A percentile compares a stretch with the other conserved stretches of the same genome.
phyloP scores from a whole-genome alignment of 2,113 vertebrate species.

The Columba livia region DNA sequence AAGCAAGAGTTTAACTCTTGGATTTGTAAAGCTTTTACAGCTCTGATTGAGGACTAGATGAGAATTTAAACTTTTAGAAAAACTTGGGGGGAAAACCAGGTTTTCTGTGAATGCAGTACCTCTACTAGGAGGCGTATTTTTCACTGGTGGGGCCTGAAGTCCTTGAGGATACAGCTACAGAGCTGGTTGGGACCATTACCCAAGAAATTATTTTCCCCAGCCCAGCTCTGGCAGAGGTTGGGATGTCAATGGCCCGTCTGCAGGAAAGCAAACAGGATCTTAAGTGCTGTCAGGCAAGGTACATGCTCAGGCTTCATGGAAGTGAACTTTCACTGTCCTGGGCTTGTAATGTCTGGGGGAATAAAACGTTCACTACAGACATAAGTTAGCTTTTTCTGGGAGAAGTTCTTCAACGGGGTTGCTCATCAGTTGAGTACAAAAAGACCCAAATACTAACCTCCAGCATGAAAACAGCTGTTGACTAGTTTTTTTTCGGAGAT shows the following conservation, averaged over 20 bases:
- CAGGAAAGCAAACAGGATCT: neutral
- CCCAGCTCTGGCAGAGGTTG: neutral
- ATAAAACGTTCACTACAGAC: neutral
- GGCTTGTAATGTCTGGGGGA: neutral
- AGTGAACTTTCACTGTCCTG: neutral
- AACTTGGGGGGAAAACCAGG: neutral
- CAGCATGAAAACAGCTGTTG: neutral
- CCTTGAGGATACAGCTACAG: neutral
- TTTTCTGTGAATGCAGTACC: neutral
- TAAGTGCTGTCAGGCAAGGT: neutral
- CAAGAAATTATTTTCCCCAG: neutral
- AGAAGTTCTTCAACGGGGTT: neutral
- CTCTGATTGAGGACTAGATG: neutral
- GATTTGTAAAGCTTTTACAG: neutral
- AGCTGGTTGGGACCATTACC: neutral
- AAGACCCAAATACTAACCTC: accelerated
- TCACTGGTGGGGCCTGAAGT: neutral
- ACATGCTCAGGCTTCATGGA: neutral
- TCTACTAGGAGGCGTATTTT: neutral
- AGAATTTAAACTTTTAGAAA: neutral
- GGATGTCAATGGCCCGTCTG: neutral
- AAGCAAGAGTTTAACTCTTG: neutral
- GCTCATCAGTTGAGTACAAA: neutral
- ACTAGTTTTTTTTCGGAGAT: neutral
- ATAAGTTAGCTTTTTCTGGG: neutral